Evolutionary conservation across 2,888 invertebrate species (phyloP), one percentile per base, ranked within the genome.

Genomic region (Drepanosiphum platanoidis): DNA sequence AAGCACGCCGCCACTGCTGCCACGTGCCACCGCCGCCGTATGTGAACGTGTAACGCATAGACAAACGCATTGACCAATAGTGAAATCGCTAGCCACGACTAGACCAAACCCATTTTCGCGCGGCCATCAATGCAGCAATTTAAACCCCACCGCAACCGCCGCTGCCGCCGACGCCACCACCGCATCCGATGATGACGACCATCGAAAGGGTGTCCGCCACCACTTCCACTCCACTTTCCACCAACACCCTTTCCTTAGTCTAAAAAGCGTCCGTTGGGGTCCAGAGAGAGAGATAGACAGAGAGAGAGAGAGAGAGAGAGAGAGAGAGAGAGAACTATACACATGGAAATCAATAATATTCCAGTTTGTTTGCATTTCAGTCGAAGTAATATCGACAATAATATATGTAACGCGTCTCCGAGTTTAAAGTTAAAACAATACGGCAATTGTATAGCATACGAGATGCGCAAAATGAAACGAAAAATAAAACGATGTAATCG

Each of bases 21-120:
- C 70, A 36, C 80, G 79, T 66, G 78, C 34, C 34, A 36, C 13
- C 11, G 78, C 32, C 22, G 15, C 39, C 32, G 34, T 15, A n/a
- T 15, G 46, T 32, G 46, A 46, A 32, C 34, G 52, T 75, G 42
- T 13, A 46, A 22, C 18, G 5, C 30, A 75, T 75, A 75, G 83
- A 70, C 80, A 58, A 66, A 75, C 64, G 27, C 34, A 32, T 64
- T 74, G 83, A 75, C 83, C 83, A 83, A 83, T 83, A 83, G 83
- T 75, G 74, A 82, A 82, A 64, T 82, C 15, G 82, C 72, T 74
- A 82, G 61, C 32, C 46, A 22, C 66, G 83, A 13, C 84, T 84
- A 84, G 84, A 84, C 84, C 84, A 70, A 84, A 84, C 84, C 84
- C 84, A 84, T 84, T 84, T 84, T 84, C 39, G 84, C 66, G 84